Evolutionary conservation across 1,140 invertebrate species (phyloP).

Genomic region (Eulimnadia texana): DNA sequence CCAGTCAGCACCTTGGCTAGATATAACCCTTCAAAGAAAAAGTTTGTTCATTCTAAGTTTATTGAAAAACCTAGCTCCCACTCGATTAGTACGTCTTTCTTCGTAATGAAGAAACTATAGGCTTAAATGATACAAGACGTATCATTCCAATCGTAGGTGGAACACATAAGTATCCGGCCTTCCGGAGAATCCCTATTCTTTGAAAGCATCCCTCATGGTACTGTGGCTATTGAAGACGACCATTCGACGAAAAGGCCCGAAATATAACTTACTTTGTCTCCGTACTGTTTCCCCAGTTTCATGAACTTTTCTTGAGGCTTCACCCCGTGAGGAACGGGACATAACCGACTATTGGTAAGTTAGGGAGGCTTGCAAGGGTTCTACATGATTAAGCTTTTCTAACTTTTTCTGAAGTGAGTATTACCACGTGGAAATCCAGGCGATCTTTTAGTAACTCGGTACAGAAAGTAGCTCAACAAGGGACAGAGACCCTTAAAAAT

Average conservation of each 20-base stretch:
- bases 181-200: conserved; percentile 14
- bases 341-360: conserved; percentile 3
- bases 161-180: background rate
- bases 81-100: too few relatives aligned
- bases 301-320: background rate
- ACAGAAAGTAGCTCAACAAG: background rate
- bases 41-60: background rate
- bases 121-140: background rate
- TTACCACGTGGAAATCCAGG: background rate
- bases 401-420: background rate
- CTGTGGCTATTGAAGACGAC: conserved; percentile 13
- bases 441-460: background rate
- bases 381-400: background rate
- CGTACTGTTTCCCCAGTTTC: conserved; percentile 15
- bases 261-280: conserved; percentile 2
- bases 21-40: background rate
- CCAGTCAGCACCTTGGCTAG: conserved; percentile 39
- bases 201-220: conserved; percentile 14
- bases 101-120: too few relatives aligned
- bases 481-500: background rate
- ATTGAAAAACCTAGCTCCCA: background rate
- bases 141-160: background rate
- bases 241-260: conserved; percentile 7
- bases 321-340: background rate
- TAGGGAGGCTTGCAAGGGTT: too few relatives aligned